Evolutionary conservation across 2,888 invertebrate species (phyloP).

Genomic region (Dolomedes plantarius): DNA sequence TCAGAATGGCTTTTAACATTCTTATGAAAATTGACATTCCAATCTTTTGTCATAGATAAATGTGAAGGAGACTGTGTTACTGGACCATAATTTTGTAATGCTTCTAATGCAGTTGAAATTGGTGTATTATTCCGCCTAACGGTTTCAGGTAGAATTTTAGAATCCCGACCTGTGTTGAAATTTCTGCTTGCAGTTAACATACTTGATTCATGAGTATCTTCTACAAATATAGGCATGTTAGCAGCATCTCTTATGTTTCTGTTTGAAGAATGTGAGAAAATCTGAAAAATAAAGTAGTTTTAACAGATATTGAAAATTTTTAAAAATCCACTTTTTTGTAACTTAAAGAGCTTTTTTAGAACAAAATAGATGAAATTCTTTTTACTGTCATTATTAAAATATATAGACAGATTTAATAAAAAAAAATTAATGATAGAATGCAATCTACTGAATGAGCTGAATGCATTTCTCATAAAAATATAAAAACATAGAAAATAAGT

Average conservation of each 20-base stretch:
- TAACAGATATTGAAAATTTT: too few relatives aligned
- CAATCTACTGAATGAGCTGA: too few relatives aligned
- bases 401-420: too few relatives aligned
- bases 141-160: not conserved
- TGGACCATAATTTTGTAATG: not conserved
- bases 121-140: not conserved
- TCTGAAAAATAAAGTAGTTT: too few relatives aligned
- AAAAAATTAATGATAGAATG: too few relatives aligned
- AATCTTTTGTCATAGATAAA: not conserved
- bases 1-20: not conserved
- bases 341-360: too few relatives aligned
- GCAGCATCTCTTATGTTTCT: not conserved
- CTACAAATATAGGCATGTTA: not conserved
- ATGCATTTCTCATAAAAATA: too few relatives aligned
- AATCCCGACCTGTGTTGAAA: not conserved
- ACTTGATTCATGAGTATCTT: not conserved
- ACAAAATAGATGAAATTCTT: too few relatives aligned
- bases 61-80: not conserved
- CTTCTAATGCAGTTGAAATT: not conserved
- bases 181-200: not conserved
- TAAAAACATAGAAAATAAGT: too few relatives aligned
- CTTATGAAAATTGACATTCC: not conserved
- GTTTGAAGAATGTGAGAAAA: too few relatives aligned
- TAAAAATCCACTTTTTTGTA: too few relatives aligned
- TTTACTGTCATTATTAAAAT: too few relatives aligned